phyloP scores from a whole-genome alignment of 2,888 invertebrate species.

The Nephrotoma appendiculata region DNA sequence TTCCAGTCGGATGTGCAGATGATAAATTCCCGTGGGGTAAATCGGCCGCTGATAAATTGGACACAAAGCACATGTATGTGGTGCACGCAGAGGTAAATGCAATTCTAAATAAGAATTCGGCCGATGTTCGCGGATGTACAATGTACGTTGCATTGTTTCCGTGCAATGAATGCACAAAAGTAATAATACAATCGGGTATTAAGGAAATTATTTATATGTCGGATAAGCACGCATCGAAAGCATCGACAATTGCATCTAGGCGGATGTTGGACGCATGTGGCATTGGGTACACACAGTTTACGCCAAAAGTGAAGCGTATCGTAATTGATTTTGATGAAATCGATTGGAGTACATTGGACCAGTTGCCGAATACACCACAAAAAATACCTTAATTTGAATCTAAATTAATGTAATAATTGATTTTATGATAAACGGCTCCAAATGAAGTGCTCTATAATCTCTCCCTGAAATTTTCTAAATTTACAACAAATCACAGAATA shows the following conservation, averaged over 20 bases:
- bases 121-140: conserved; percentile 59
- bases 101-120: conserved; percentile 75
- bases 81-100: conserved; percentile 98
- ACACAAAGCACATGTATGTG: conserved; percentile 79
- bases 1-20: conserved; percentile 83
- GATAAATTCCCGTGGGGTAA: conserved; percentile 84
- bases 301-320: conserved; percentile 44
- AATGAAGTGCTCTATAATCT: not conserved
- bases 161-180: conserved; percentile 95
- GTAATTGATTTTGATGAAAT: conserved; percentile 53
- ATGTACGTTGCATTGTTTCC: conserved; percentile 89
- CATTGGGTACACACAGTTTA: conserved; percentile 51
- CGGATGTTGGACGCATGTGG: conserved; percentile 66
- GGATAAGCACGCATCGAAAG: conserved; percentile 61
- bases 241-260: conserved; percentile 57
- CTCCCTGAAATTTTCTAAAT: not conserved
- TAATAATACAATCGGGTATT: conserved; percentile 90
- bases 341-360: conserved; percentile 35
- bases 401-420: not conserved
- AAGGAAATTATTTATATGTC: conserved; percentile 62
- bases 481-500: not conserved
- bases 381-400: not conserved
- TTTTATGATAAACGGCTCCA: not conserved
- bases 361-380: not conserved
- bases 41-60: conserved; percentile 38